Percentiles rank a stretch among this genome's conserved stretches.
Conservation (phyloP, 2,888 invertebrate species). For the Sthenelais limicola region DNA sequence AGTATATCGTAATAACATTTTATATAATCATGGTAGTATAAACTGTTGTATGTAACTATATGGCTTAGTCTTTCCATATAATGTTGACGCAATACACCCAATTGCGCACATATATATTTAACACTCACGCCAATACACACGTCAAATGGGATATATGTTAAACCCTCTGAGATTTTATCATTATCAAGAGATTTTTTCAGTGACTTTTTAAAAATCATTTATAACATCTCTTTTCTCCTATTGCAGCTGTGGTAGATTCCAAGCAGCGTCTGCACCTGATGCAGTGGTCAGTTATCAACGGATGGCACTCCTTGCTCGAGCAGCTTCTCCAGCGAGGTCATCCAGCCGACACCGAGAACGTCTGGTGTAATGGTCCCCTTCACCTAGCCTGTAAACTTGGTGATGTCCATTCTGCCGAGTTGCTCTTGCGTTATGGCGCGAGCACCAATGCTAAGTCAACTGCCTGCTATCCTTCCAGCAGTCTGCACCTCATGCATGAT, state of each 20-base stretch:
- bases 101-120: too few relatives aligned
- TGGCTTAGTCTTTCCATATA: too few relatives aligned
- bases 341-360: slow-evolving; percentile 10
- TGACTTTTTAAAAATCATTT: too few relatives aligned
- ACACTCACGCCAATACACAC: too few relatives aligned
- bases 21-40: too few relatives aligned
- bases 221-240: background rate
- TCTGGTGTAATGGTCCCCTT: slow-evolving; percentile 29
- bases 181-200: too few relatives aligned
- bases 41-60: too few relatives aligned
- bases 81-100: too few relatives aligned
- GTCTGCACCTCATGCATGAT: slow-evolving; percentile 29
- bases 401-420: background rate
- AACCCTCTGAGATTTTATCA: too few relatives aligned
- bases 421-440: slow-evolving; percentile 23
- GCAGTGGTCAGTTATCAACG: slow-evolving; percentile 33
- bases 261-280: slow-evolving; percentile 7
- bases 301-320: slow-evolving; percentile 14
- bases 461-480: slow-evolving; percentile 33
- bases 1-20: too few relatives aligned
- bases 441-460: slow-evolving; percentile 29
- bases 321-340: slow-evolving; percentile 20
- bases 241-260: slow-evolving; percentile 15
- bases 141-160: too few relatives aligned
- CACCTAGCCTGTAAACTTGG: slow-evolving; percentile 38